Evolutionary conservation across 1,140 invertebrate genomes (phyloP), one percentile per base, ranked within the genome.

Genomic region (Plectrocnemia conspersa): DNA sequence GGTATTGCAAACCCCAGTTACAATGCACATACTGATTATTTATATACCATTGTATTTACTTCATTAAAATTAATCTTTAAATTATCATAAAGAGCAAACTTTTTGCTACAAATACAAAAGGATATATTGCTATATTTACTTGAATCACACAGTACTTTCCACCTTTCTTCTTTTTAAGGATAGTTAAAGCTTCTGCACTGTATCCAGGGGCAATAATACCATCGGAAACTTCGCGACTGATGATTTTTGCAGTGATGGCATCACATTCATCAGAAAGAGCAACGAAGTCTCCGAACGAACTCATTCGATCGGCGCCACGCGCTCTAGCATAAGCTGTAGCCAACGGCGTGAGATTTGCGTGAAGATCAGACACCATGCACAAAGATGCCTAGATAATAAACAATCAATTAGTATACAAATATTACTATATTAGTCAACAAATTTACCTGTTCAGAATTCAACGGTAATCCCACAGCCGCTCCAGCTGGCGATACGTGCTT

Each of bases 401-500:
- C 58, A n/a, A 44, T 18, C 25, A 19, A 16, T 42, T 54, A 21
- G 6, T 46, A 2, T 25, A 15, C 27, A 24, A 46, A 46, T 21
- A 13, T 2, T 33, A 6, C 18, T 33, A 38, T 24, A 27, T 32
- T 1, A 52, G 4, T n/a, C 27, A 19, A 53, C 13, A 18, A 41
- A 42, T 61, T n/a, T 65, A 80, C 79, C 68, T 86, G 81, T 52
- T 83, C 79, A 1, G 74, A 64, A 47, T 77, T 79, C 1, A 98
- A 73, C 0, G 92, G 86, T 7, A 86, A 72, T 0, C 86, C 93
- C 15, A 98, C 84, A 57, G 94, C 95, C 7, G 94, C 96, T 5
- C 97, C 91, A 35, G 94, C 94, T 4, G 94, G 94, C 32, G 93
- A 97, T 0, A 98, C 95, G 67, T 98, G 95, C 69, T 99, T 99